A percentile compares a stretch with the other conserved stretches of the same genome.
Conservation (phyloP, 2,797 vertebrate genomes). For the Sebastes nivosus region DNA sequence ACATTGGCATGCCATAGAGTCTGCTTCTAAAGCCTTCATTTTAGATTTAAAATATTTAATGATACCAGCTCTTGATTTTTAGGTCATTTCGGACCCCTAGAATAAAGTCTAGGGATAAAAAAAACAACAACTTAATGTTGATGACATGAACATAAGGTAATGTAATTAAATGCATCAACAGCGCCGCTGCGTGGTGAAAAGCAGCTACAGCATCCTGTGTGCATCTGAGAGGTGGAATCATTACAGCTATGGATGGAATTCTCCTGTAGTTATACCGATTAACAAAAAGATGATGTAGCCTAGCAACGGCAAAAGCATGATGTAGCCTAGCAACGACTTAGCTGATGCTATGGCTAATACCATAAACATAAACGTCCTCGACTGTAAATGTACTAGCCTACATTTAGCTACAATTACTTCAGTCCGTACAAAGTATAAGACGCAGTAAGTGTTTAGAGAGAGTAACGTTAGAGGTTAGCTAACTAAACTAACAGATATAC, state of each 20-base stretch:
- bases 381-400: neutral
- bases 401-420: too few species aligned
- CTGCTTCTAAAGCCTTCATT: too few species aligned
- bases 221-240: neutral
- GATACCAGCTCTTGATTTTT: too few species aligned
- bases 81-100: too few species aligned
- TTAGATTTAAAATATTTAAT: too few species aligned
- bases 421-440: rapidly evolving
- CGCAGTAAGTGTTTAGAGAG: rapidly evolving
- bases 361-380: too few species aligned
- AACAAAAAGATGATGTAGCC: neutral
- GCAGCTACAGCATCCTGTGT: neutral
- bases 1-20: too few species aligned
- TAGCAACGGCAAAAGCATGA: neutral
- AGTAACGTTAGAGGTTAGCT: too few species aligned
- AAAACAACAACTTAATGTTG: neutral
- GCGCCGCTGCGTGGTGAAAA: slow-evolving; percentile 36
- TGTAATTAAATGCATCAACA: neutral
- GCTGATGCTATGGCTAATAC: too few species aligned
- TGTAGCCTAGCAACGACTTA: neutral
- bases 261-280: neutral
- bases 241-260: neutral
- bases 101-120: neutral
- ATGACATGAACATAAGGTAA: rapidly evolving
- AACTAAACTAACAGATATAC: rapidly evolving